Evolutionary conservation across 2,113 vertebrate species (phyloP).

Genomic region (Rhynchopsitta pachyrhyncha): DNA sequence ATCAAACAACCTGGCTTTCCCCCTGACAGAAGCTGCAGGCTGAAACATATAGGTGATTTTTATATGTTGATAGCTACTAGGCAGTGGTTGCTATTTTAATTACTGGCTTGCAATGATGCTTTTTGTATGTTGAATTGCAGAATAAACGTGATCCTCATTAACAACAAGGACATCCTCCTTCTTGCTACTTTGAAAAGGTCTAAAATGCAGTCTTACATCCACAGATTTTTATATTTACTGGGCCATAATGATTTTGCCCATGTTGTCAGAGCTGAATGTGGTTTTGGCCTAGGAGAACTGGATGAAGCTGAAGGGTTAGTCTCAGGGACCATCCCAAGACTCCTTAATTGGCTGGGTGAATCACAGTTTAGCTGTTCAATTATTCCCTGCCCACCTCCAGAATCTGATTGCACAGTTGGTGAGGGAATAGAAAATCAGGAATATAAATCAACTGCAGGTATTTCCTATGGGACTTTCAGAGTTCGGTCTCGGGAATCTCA

Average conservation of each 20-base stretch:
- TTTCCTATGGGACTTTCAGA: slow-evolving; percentile 42
- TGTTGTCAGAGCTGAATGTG: neutral
- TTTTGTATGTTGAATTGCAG: neutral
- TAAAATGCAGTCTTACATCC: neutral
- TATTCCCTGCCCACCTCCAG: slow-evolving; percentile 39
- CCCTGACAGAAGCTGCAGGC: neutral
- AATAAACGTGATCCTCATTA: neutral
- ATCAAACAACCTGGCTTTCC: neutral
- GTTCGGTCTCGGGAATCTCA: slow-evolving; percentile 11
- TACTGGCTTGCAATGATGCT: neutral
- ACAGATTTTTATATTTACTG: neutral
- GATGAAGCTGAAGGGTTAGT: neutral
- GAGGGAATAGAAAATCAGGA: slow-evolving; percentile 47
- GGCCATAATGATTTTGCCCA: neutral
- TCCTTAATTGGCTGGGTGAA: slow-evolving; percentile 55
- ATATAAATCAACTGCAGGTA: slow-evolving; percentile 39
- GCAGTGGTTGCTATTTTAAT: slow-evolving; percentile 1
- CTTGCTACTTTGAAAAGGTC: neutral
- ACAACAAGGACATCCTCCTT: neutral
- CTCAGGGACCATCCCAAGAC: neutral
- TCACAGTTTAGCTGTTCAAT: slow-evolving; percentile 57
- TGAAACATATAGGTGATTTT: neutral
- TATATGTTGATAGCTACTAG: neutral
- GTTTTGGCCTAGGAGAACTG: neutral
- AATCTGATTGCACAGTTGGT: slow-evolving; percentile 44